phyloP scores from a whole-genome alignment of 2,113 vertebrate genomes.

The Malurus cyaneus region DNA sequence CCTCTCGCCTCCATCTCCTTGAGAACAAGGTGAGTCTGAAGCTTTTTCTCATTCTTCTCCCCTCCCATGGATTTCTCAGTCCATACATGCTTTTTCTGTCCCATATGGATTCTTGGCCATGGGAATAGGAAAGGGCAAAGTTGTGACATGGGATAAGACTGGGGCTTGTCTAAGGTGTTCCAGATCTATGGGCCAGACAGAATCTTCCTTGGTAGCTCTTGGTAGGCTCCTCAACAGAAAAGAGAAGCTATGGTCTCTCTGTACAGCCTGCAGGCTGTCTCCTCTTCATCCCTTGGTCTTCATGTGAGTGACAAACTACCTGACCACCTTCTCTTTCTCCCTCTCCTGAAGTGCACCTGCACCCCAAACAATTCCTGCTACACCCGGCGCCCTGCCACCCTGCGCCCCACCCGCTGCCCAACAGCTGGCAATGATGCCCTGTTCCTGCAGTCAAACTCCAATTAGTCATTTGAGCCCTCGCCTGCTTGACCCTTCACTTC shows the following conservation, averaged over 20 bases:
- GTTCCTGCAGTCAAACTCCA: too few species aligned
- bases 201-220: neutral
- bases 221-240: neutral
- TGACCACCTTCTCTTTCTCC: too few species aligned
- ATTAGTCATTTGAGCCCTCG: too few species aligned
- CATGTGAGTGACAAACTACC: too few species aligned
- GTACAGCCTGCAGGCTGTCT: too few species aligned
- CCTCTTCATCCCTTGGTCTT: neutral
- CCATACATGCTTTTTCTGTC: neutral
- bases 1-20: neutral
- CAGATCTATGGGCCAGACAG: neutral
- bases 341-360: too few species aligned
- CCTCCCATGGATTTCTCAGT: neutral
- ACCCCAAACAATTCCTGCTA: too few species aligned
- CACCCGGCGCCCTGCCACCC: too few species aligned
- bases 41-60: neutral
- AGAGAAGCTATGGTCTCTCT: neutral
- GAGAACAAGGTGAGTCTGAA: neutral
- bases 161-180: neutral
- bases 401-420: too few species aligned
- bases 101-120: neutral
- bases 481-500: too few species aligned
- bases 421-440: too few species aligned
- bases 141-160: neutral
- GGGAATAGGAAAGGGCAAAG: neutral